Evolutionary conservation across 23 tunicate species (phyloP), one percentile per base, ranked within the genome.

Genomic region (Diplosoma virens): DNA sequence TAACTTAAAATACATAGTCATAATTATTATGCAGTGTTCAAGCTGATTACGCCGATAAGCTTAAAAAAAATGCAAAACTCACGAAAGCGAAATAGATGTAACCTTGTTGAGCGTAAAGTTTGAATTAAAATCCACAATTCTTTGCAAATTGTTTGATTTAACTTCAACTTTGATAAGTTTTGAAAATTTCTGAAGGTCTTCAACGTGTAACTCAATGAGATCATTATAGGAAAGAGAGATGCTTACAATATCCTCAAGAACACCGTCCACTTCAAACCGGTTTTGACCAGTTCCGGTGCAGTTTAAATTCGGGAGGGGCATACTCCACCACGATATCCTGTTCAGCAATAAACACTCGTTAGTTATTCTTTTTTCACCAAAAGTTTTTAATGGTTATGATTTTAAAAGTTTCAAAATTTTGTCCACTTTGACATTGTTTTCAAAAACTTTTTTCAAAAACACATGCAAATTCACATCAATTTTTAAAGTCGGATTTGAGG

Each of bases 261-360:
- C 86, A 3, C 79, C 83, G 23, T 41, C 74, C 5, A 76, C 59
- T 6, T 75, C 66, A 1, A 87, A 87, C 16, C 79, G 52, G 1
- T 75, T 52, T 36, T 66, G 37, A 1, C 70, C 76, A 7, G 25
- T 17, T 1, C 80, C 79, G 1, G 83, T 76, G 45, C 95, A 87
- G 54, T 87, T 86, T 18, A 86, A 47, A 64, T 79, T 80, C 3
- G 93, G 93, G 4, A 78, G 47, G 3, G 91, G 84, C 79, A 71
- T 78, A 9, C 30, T 32, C 21, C 31, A 67, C 86, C 86, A 81
- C 47, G 54, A 66, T n/a, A n/a, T n/a, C n/a, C n/a, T n/a, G n/a
- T n/a, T n/a, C n/a, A n/a, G n/a, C n/a, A n/a, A n/a, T n/a, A n/a
- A n/a, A n/a, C n/a, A n/a, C n/a, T n/a, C n/a, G n/a, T n/a, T n/a